Evolutionary conservation across 2,797 vertebrate species (phyloP).

Genomic region (Schizopygopsis pylzovi): DNA sequence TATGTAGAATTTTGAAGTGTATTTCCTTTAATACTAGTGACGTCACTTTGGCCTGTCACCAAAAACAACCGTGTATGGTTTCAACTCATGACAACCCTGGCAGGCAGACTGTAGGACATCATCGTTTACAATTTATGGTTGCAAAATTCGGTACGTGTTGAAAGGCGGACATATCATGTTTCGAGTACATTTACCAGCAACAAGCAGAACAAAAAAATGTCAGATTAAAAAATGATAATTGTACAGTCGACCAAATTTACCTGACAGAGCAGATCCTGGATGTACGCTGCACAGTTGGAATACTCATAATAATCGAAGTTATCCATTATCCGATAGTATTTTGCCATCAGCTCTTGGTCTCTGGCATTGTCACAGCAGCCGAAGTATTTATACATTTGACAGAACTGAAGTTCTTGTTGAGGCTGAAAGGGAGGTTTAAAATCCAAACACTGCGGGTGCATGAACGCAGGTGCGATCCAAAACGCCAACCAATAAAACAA

Average conservation of each 20-base stretch:
- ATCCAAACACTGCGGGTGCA: conserved; percentile 94
- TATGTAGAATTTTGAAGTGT: no score
- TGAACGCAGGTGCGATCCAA: conserved; percentile 63
- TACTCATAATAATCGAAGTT: conserved; percentile 76
- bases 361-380: conserved; percentile 88
- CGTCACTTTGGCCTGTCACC: background rate
- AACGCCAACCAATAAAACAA: conserved; percentile 53
- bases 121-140: background rate
- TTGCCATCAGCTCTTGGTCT: conserved; percentile 82
- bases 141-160: conserved; percentile 8
- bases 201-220: background rate
- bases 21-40: background rate
- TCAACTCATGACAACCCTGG: background rate
- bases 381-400: conserved; percentile 86
- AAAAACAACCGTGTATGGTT: background rate
- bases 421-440: conserved; percentile 94
- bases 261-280: conserved; percentile 92
- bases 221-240: background rate
- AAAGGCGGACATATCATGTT: no score
- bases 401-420: conserved; percentile 82
- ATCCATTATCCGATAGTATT: conserved; percentile 82
- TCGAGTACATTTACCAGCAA: background rate
- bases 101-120: background rate
- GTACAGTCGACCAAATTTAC: conserved; percentile 71
- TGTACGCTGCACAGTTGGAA: conserved; percentile 81